A percentile compares a stretch with the other conserved stretches of the same genome.
Evolutionary conservation across 1,140 invertebrate species (phyloP).

Genomic region (Myzus persicae): DNA sequence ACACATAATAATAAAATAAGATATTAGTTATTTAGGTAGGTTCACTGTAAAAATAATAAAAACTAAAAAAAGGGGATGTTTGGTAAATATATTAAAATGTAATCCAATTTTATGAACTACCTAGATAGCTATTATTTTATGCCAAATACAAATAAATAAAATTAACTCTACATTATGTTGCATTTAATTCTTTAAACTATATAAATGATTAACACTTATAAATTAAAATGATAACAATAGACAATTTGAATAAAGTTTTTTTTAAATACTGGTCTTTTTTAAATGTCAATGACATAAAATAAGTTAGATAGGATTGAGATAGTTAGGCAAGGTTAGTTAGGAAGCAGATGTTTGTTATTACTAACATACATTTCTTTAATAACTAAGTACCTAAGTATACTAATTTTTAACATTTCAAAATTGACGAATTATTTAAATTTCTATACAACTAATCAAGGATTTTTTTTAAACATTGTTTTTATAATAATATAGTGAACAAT

Average conservation of each 20-base stretch:
- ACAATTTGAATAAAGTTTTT: not conserved
- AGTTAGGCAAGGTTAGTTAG: not conserved
- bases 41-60: slow-evolving; percentile 3
- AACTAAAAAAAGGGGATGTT: not conserved
- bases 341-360: not conserved
- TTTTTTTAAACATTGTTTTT: not conserved
- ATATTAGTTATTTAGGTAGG: slow-evolving; percentile 24
- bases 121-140: not conserved
- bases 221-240: not conserved
- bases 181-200: not conserved
- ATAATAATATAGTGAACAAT: not conserved
- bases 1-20: not conserved
- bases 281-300: not conserved
- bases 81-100: not conserved
- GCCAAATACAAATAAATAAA: not conserved
- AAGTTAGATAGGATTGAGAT: not conserved
- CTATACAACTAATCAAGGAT: not conserved
- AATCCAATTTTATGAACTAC: slow-evolving; percentile 1
- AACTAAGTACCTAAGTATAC: not conserved
- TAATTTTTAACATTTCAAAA: not conserved
- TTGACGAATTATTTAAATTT: not conserved
- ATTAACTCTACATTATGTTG: not conserved
- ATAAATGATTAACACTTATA: not conserved
- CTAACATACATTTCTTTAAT: not conserved
- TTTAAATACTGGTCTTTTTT: not conserved